These are phyloP conservation scores for Galleria mellonella DNA, from an alignment of 1,140 invertebrate genomes.

Conservation along the genomic window DNA sequence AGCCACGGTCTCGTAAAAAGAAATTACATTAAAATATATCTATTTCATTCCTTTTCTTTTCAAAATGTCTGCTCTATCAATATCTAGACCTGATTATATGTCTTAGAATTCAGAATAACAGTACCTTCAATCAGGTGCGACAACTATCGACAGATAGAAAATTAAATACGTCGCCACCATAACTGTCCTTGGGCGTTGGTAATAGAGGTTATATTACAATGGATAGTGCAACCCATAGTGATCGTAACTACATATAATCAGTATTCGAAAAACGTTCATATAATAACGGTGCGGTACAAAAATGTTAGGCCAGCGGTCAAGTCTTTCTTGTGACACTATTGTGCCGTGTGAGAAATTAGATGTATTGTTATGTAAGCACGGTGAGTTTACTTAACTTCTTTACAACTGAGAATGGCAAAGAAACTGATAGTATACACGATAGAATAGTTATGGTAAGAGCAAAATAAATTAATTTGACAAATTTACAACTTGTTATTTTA, in stretches of 20 bases:
- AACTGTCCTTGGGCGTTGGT: not conserved
- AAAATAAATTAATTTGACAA: too few relatives aligned
- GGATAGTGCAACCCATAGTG: not conserved
- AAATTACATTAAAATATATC: too few relatives aligned
- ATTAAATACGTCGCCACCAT: not conserved
- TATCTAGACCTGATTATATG: too few relatives aligned
- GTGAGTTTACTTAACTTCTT: too few relatives aligned
- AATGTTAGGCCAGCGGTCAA: constrained; percentile 16
- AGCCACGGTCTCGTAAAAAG: too few relatives aligned
- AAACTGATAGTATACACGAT: too few relatives aligned
- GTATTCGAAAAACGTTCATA: constrained; percentile 4
- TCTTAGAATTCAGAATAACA: constrained; percentile 1
- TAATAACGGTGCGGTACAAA: constrained; percentile 27
- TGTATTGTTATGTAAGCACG: too few relatives aligned
- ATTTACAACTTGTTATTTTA: too few relatives aligned
- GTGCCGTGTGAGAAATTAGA: not conserved
- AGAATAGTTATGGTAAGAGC: too few relatives aligned
- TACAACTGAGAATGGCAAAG: too few relatives aligned
- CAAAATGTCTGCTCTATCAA: too few relatives aligned
- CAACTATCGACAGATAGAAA: not conserved
- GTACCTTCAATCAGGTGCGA: not conserved
- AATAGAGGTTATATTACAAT: constrained; percentile 1
- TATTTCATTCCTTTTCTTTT: too few relatives aligned
- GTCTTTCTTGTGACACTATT: constrained; percentile 6
- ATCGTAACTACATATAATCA: not conserved